phyloP scores from a whole-genome alignment of 2,888 invertebrate species.

The Gymnoscelis rufifasciata region DNA sequence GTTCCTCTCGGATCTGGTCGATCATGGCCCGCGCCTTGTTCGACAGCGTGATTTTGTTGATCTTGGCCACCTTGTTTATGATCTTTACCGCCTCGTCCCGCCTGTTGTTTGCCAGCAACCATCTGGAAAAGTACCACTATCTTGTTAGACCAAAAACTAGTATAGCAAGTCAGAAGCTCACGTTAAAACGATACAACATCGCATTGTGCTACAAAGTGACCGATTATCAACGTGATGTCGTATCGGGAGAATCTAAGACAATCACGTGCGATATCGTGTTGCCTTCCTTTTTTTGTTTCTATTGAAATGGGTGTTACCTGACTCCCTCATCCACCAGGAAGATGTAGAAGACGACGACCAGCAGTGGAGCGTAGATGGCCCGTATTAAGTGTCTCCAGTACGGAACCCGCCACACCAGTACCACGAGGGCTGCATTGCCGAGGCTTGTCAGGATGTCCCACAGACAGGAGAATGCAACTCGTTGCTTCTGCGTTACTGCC shows the following conservation, averaged over 20 bases:
- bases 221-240: too few species aligned
- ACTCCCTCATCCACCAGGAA: conserved; percentile 88
- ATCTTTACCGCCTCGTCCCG: conserved; percentile 82
- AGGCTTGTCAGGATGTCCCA: conserved; percentile 64
- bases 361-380: conserved; percentile 84
- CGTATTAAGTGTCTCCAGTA: conserved; percentile 85
- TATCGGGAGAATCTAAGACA: too few species aligned
- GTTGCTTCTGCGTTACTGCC: conserved; percentile 59
- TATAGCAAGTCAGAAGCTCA: too few species aligned
- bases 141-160: too few species aligned
- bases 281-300: too few species aligned
- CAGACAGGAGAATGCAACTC: conserved; percentile 67
- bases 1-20: conserved; percentile 51
- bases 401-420: conserved; percentile 83
- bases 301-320: conserved; percentile 11
- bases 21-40: conserved; percentile 72
- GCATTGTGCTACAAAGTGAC: too few species aligned
- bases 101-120: conserved; percentile 86
- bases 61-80: conserved; percentile 81
- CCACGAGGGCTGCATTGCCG: conserved; percentile 84
- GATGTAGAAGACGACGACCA: conserved; percentile 83
- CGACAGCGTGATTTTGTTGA: conserved; percentile 81
- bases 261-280: too few species aligned
- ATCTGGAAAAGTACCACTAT: conserved; percentile 64
- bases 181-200: too few species aligned